A percentile compares a stretch with the other conserved stretches of the same genome.
Conservation (phyloP, 1,140 invertebrate genomes). For the Leptoteleia sp. region DNA sequence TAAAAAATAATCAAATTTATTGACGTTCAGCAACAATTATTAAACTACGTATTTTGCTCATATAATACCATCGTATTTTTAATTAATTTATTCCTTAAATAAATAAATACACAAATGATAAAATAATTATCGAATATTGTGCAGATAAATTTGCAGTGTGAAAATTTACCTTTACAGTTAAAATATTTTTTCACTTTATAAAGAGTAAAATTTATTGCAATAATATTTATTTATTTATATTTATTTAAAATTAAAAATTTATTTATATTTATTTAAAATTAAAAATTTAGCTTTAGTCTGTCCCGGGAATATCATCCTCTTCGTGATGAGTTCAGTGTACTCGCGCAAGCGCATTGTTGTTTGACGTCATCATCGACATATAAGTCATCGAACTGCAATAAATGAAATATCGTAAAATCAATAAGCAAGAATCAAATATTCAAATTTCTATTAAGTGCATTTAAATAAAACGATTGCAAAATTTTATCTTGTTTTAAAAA, state of each 20-base stretch:
- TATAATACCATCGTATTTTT: too few species aligned
- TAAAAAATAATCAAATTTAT: too few species aligned
- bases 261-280: conserved; percentile 6
- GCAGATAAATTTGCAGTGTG: too few species aligned
- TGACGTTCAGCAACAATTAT: too few species aligned
- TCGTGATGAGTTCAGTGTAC: conserved; percentile 71
- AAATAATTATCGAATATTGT: too few species aligned
- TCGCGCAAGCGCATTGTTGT: conserved; percentile 66
- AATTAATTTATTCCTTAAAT: too few species aligned
- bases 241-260: too few species aligned
- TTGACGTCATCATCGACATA: conserved; percentile 71
- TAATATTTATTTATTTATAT: not conserved
- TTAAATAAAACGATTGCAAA: not conserved
- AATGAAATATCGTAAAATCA: conserved; percentile 46
- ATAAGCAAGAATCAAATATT: conserved; percentile 16
- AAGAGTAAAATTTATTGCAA: not conserved
- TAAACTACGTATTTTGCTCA: too few species aligned
- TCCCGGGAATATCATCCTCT: conserved; percentile 22
- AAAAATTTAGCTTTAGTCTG: conserved; percentile 6
- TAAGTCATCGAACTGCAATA: conserved; percentile 69
- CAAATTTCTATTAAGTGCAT: not conserved
- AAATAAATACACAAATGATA: too few species aligned
- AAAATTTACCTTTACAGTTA: too few species aligned
- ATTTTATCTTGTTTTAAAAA: too few species aligned
- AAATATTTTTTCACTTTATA: not conserved